Evolutionary conservation across 2,888 invertebrate genomes (phyloP), one percentile per base, ranked within the genome.

Genomic region (Mythimna albipuncta): DNA sequence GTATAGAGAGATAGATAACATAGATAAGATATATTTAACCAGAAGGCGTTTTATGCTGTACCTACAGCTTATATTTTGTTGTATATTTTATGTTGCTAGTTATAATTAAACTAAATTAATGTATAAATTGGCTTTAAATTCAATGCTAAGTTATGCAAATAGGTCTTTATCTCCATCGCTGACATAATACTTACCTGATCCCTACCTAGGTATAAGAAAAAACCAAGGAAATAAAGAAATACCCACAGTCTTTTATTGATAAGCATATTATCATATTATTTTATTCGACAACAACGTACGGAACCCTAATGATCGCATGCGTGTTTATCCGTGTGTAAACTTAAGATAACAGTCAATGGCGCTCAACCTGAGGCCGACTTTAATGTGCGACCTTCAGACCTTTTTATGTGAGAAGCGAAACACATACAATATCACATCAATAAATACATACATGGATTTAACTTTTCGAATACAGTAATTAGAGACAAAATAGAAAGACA

Each of bases 251-350:
- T 54, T 13, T 13, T 32, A 59, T 38, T 21, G 44, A 65, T 65
- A 72, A 47, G 65, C 44, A 19, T 26, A 3, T 26, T 26, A 26
- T 26, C 26, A 38, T 38, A 38, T 38, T 38, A 38, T 38, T 35
- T 41, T 50, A 54, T 67, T 67, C 75, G 26, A 38, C 63, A 55
- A 54, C 11, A 21, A 44, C 69, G 38, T 59, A 59, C 44, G 54
- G 81, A 47, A 54, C 81, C 55, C 77, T 76, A 76, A 64, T 61
- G 64, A 69, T 69, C 44, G 61, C 61, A 68, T 58, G 57, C 5
- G 55, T 72, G 72, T 57, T 72, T 72, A 82, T 64, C 64, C 61
- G 59, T 62, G 72, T 79, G 79, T 79, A 68, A 79, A 79, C 72
- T 38, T 65, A 13, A 78, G 82, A 79, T 79, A 79, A 70, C 61